Evolutionary conservation across 2,888 invertebrate species (phyloP), one percentile per base, ranked within the genome.

Genomic region (Caenorhabditis auriculariae): DNA sequence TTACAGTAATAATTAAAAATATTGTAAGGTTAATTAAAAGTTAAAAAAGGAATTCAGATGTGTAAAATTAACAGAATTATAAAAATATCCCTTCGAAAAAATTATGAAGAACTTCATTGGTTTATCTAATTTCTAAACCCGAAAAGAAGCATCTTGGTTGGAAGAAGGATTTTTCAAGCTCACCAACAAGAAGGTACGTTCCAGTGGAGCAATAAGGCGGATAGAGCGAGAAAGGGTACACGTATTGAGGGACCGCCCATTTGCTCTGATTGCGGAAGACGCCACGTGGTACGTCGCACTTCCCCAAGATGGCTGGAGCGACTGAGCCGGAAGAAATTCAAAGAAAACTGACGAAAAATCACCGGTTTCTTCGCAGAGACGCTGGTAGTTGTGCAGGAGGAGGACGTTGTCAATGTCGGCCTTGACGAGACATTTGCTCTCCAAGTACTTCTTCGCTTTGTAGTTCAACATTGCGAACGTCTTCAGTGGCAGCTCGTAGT

Each of bases 351-450:
- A 12, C 35, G n/a, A 32, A 32, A 50, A 35, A 50, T 23, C 7
- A 69, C 69, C 59, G 3, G 64, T 60, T 57, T 66, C 66, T 43
- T 66, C 66, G 47, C 69, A 69, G 9, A 69, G 51, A 19, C 61
- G 39, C 24, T 65, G 57, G 41, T 59, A 69, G 29, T 69, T 66
- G 19, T 47, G 24, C 6, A 69, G 43, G 9, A 64, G 44, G 17
- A 69, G 37, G 17, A 69, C 69, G 43, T 69, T 69, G 50, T 71
- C 71, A 19, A 60, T 58, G 52, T 71, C 71, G 4, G 69, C 64
- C 50, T 71, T 69, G 12, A 69, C 63, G 2, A 64, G 47, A 46
- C 67, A 67, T 35, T 60, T 64, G 5, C 60, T 37, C n/a, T 57
- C 52, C 15, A 49, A 49, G 19, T 56, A 60, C 17, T n/a, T 49